Evolutionary conservation across 2,888 invertebrate species (phyloP), one percentile per base, ranked within the genome.

Genomic region (Bembecia ichneumoniformis): DNA sequence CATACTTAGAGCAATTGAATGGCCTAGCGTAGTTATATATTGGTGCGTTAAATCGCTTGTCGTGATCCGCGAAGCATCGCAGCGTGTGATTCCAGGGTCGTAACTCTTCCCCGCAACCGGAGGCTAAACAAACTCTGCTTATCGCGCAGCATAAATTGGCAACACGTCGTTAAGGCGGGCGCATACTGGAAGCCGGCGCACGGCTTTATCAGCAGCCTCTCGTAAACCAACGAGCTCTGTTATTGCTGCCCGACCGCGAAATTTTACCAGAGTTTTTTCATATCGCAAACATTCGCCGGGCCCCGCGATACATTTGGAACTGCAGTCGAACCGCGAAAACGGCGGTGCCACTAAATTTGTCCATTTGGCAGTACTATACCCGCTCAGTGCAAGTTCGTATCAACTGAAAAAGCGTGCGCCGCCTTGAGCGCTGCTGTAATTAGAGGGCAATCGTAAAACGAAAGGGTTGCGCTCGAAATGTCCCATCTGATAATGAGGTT

Each of bases 361-460:
- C 71, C 78, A 82, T 82, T 84, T 83, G 82, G 84, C 84, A 79
- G 64, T 68, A 9, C 28, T 28, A 28, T 28, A 72, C 60, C 59
- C 67, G 60, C 68, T 55, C 62, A 67, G 66, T 66, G 62, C 59
- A 58, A 58, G 64, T 68, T 72, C 69, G 63, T 78, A 78, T 77
- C 74, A 71, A 71, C 68, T 65, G 72, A 81, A 84, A 83, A 84
- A 83, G 73, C 71, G 63, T 64, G 28, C 28, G 28, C 69, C 71
- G 84, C 83, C 83, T 84, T 83, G 78, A 86, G 82, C 83, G 80
- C 68, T 63, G 63, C 63, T 73, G 82, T 84, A 87, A 87, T 87
- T 86, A 87, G 84, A 82, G 82, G 76, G 82, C 83, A 82, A 86
- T 84, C 84, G 86, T 87, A 84, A 84, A 87, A 82, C 82, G 83